Evolutionary conservation across 1,140 invertebrate genomes (phyloP), one percentile per base, ranked within the genome.

Genomic region (Dendrolimus kikuchii): DNA sequence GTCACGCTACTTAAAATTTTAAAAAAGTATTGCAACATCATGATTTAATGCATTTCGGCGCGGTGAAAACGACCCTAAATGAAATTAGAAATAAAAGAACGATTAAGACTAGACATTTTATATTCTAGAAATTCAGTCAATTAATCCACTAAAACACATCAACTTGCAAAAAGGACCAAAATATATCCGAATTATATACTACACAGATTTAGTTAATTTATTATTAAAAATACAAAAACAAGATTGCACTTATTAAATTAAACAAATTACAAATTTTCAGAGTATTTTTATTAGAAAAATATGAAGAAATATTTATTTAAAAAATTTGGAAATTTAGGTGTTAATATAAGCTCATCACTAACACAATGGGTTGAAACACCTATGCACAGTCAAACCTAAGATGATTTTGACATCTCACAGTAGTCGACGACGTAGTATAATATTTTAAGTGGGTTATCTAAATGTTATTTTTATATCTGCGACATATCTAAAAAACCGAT

Each of bases 81-180:
- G 51, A 55, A 63, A 58, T 46, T 42, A 57, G 59, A 72, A 57
- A 57, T 57, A 54, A 60, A 53, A 59, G 53, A 68, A 57, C 50
- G 43, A 56, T 65, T 74, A 72, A 68, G 71, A 78, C 68, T 73
- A 79, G 70, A 69, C 50, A 62, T 64, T 64, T 61, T 66, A 64
- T 68, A 68, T 74, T 60, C 64, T 76, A 75, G 71, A 64, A 59
- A 62, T 62, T 79, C 76, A 79, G 74, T 77, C 72, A 68, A 64
- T 60, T 72, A 62, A 70, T 67, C 64, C 59, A 66, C 57, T 65
- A 66, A 66, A 68, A 67, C 66, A 62, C 55, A 55, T 57, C 62
- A 58, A 23, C n/a, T 23, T 50, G 4, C 10, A 51, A 50, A 46
- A 52, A 56, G 44, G 47, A 54, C 50, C 7, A 23, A 23, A 23